Percentiles rank a stretch among this genome's conserved stretches.
Conservation (phyloP, 2,113 vertebrate genomes). For the Brachionichthys hirsutus region DNA sequence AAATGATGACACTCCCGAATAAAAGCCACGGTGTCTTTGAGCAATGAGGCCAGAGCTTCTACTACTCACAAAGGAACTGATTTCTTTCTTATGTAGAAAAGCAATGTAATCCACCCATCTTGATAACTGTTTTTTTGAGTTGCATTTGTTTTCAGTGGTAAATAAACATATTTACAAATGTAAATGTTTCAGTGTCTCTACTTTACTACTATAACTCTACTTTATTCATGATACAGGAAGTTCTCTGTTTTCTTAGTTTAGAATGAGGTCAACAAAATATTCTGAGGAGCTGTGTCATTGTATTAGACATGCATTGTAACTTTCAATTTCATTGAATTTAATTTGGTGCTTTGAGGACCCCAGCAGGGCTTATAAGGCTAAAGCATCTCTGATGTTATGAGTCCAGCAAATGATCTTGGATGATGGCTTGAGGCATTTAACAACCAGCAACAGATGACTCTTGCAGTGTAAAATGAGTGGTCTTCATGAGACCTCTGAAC, state of each 20-base stretch:
- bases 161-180: no score
- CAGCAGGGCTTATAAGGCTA: no score
- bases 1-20: slow-evolving; percentile 19
- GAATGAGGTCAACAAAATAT: no score
- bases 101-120: not conserved
- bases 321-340: no score
- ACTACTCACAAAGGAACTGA: not conserved
- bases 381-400: slow-evolving; percentile 6
- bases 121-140: not conserved
- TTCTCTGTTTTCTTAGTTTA: no score
- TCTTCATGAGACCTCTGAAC: not conserved
- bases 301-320: no score
- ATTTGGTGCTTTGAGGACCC: no score
- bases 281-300: no score
- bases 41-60: not conserved
- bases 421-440: slow-evolving; percentile 27
- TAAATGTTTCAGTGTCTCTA: no score
- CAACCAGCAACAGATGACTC: slow-evolving; percentile 17
- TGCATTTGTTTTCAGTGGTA: no score
- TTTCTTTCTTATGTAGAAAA: not conserved
- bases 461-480: not conserved
- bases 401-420: slow-evolving; percentile 10
- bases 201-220: no score
- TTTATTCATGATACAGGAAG: no score
- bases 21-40: not conserved